Conservation (phyloP, 2,888 invertebrate species). For the Ophraella communa region DNA sequence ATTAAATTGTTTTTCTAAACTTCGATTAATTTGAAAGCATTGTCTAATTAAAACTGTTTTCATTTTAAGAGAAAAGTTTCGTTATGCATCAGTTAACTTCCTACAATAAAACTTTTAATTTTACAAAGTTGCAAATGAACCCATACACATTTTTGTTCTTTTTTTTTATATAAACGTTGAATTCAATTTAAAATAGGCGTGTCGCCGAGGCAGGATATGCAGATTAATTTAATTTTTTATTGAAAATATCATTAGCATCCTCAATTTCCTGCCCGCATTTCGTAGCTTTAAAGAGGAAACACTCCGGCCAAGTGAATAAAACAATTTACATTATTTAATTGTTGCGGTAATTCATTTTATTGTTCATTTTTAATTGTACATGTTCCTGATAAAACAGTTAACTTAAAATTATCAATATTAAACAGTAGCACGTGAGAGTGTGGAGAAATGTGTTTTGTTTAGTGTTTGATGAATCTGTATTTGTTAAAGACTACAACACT, state of each 20-base stretch:
- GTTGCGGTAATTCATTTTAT: no score
- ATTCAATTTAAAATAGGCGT: conserved; percentile 9
- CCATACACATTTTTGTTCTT: conserved; percentile 4
- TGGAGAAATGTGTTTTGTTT: no score
- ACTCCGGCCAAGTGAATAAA: background rate
- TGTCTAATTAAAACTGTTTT: conserved; percentile 38
- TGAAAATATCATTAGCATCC: background rate
- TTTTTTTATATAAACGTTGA: background rate
- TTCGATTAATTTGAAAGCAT: conserved; percentile 35
- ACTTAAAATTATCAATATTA: no score
- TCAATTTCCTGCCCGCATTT: background rate
- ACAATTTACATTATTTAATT: background rate
- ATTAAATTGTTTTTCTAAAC: conserved; percentile 46
- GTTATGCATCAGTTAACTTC: conserved; percentile 14
- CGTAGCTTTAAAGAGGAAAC: background rate
- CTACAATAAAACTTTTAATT: conserved; percentile 15
- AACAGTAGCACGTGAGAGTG: no score
- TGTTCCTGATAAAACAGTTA: no score
- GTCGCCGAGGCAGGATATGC: conserved; percentile 4
- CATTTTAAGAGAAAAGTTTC: conserved; percentile 11
- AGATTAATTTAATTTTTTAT: conserved; percentile 5
- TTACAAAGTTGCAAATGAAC: conserved; percentile 12
- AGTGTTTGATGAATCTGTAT: no score
- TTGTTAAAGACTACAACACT: no score
- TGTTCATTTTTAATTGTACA: no score